These are phyloP conservation scores for Euura lappo DNA, from an alignment of 1,140 invertebrate species.

Conservation along the genomic window DNA sequence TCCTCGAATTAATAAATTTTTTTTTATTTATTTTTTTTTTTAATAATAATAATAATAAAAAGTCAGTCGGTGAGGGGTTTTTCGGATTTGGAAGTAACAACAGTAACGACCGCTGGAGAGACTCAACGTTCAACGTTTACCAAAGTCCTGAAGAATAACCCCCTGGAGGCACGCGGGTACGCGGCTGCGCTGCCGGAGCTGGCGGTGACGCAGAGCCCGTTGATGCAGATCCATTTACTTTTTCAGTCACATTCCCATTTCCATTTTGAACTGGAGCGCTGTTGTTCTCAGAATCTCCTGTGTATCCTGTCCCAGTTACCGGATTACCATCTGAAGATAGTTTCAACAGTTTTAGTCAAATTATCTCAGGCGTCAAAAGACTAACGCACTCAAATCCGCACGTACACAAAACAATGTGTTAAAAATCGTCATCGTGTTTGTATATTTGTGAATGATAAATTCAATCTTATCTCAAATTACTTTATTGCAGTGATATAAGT, in stretches of 20 bases:
- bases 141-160: slow-evolving; percentile 61
- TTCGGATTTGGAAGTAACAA: slow-evolving; percentile 22
- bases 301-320: slow-evolving; percentile 57
- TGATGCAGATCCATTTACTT: slow-evolving; percentile 40
- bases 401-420: no score
- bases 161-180: slow-evolving; percentile 59
- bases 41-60: slow-evolving; percentile 11
- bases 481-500: no score
- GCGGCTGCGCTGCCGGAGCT: slow-evolving; percentile 35
- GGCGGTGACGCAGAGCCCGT: slow-evolving; percentile 27
- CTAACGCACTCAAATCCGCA: neutral
- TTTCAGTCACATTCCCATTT: slow-evolving; percentile 38
- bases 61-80: neutral
- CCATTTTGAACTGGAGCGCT: slow-evolving; percentile 41
- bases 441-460: no score
- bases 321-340: slow-evolving; percentile 55
- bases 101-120: slow-evolving; percentile 11
- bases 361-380: neutral
- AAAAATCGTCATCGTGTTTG: no score
- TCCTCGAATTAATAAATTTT: slow-evolving; percentile 4
- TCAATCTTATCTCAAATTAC: no score
- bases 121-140: slow-evolving; percentile 42
- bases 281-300: slow-evolving; percentile 29
- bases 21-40: neutral
- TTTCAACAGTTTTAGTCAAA: neutral